phyloP scores from a whole-genome alignment of 2,797 vertebrate genomes.

The Chrysolophus pictus region DNA sequence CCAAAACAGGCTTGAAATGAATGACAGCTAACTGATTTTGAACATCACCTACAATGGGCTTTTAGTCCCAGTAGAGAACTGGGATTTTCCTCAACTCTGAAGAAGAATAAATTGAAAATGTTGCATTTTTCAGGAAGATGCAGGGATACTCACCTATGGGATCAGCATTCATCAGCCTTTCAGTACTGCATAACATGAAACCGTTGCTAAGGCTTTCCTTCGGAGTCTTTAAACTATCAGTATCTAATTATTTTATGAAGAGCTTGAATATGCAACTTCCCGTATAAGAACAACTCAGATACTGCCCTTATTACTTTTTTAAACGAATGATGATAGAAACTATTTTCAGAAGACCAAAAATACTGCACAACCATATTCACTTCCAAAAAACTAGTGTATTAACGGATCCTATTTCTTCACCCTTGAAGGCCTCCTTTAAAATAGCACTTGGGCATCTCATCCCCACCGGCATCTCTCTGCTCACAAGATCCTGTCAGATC shows the following conservation, averaged over 20 bases:
- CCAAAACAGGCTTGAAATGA: constrained; percentile 9
- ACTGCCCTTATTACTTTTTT: neutral
- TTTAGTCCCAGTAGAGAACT: neutral
- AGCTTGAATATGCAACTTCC: neutral
- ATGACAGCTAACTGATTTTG: neutral
- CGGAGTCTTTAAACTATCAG: neutral
- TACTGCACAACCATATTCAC: neutral
- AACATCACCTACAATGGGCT: neutral
- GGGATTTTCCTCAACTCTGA: neutral
- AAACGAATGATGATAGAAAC: neutral
- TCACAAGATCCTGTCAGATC: neutral
- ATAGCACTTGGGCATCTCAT: neutral
- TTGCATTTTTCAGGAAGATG: neutral
- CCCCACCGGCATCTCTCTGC: neutral
- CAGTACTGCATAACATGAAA: neutral
- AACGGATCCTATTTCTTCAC: neutral
- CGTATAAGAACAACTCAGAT: neutral
- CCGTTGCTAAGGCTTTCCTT: neutral
- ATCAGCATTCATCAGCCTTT: neutral
- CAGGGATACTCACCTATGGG: fast-evolving
- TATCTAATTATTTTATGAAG: neutral
- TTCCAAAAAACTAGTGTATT: neutral
- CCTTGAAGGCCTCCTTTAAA: neutral
- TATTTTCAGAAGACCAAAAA: neutral
- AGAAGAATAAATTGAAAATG: neutral